A percentile compares a stretch with the other conserved stretches of the same genome.
These are phyloP conservation scores for Lasius platythorax DNA, from an alignment of 2,888 invertebrate species.

Conservation along the genomic window DNA sequence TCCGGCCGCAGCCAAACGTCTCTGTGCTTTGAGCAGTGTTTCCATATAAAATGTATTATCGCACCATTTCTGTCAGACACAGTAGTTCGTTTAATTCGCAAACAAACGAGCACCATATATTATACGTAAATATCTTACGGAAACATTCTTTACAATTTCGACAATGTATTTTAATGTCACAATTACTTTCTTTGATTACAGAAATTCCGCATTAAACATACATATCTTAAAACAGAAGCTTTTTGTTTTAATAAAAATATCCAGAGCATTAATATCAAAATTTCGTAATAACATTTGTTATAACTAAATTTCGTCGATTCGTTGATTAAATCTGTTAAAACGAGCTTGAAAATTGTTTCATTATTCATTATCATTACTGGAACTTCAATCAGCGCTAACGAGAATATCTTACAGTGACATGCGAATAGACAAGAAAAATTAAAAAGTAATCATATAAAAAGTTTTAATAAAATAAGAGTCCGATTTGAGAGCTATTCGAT, in stretches of 20 bases:
- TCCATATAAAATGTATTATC: slow-evolving; percentile 15
- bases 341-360: not conserved
- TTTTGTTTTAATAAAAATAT: not conserved
- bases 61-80: not conserved
- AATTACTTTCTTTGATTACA: not conserved
- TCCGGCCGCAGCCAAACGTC: not conserved
- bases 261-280: not conserved
- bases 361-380: not conserved
- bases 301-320: not conserved
- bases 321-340: not conserved
- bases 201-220: not conserved
- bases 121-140: not conserved
- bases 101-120: not conserved
- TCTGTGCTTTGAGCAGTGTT: slow-evolving; percentile 19
- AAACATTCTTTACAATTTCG: not conserved
- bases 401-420: not conserved
- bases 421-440: not conserved
- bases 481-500: not conserved
- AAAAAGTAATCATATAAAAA: not conserved
- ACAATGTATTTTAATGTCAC: not conserved
- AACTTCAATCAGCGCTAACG: not conserved
- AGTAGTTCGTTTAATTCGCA: not conserved
- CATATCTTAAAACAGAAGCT: not conserved
- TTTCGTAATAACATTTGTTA: not conserved
- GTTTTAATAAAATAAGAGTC: not conserved